Evolutionary conservation across 2,888 invertebrate genomes (phyloP), one percentile per base, ranked within the genome.

Genomic region (Galeruca laticollis): DNA sequence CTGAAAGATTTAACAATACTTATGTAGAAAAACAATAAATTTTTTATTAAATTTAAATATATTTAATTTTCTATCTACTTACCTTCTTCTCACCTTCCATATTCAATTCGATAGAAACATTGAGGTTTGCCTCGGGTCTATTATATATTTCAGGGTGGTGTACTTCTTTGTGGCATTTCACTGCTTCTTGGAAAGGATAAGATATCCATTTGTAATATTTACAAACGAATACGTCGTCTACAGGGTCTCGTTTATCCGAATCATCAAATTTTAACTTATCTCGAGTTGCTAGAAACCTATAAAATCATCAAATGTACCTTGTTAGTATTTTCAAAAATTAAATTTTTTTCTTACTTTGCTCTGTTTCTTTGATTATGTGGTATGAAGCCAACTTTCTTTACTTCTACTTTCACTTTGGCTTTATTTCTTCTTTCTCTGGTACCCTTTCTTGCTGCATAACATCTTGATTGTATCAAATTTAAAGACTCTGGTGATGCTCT

Each of bases 61-160:
- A 52, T 31, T 59, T 11, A 21, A 6, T 49, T 31, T n/a, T n/a
- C n/a, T 18, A 18, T 40, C 15, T 11, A 72, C 70, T 72, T 79
- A 90, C 91, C 87, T 90, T 89, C 82, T 91, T 92, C 72, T 88
- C 89, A 63, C 90, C 91, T 75, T 88, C 88, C 93, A 97, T 93
- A 82, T 97, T 92, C 3, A 97, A 84, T 82, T 97, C 96, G 68
- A 97, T 87, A 43, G 89, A 86, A 2, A 93, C 90, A 74, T 88
- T 88, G 0, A 97, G 83, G 13, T 90, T 85, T 0, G 94, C 92
- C 82, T 92, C 88, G 0, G 94, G 93, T 43, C 88, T 85, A 84
- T 97, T 94, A 79, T 91, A 93, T 87, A 96, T 92, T 0, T 93
- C 90, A 0, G 95, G 94, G 82, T 95, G 93, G 83, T 95, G 94